Evolutionary conservation across 37 sponge, comb jelly and placozoan genomes (phyloP), one percentile per base, ranked within the genome.

Genomic region (Halisarca cf. caerulea): DNA sequence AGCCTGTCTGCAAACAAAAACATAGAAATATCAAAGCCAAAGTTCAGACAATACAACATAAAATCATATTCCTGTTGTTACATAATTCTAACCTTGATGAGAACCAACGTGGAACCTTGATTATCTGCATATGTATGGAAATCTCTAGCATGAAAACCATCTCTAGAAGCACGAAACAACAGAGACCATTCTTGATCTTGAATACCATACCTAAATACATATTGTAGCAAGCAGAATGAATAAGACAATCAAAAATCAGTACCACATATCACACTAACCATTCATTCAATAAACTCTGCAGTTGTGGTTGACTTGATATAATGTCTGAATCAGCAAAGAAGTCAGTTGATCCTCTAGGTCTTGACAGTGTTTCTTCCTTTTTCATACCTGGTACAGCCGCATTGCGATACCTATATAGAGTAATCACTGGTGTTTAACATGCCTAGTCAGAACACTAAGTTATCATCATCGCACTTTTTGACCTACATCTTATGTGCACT

Each of bases 101-200:
- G 25, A 3, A 74, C 58, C 17, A 95, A 24, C 27, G 95, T 92
- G 24, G 92, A 61, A 14, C 89, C 89, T 32, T 87, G 74, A 14
- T 87, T 85, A 51, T 95, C 95, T 83, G 92, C 92, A 37, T 61
- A 55, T 18, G 47, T 2, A 58, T 95, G 95, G 68, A 95, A 95
- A 47, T 78, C 36, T 37, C 59, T 84, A 9, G 95, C 90, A 8
- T 54, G 36, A 81, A 87, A 92, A 18, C 95, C 95, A 71, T 95
- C 90, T 35, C 88, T 58, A 0, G 95, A 89, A 28, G 60, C 95
- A 44, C 92, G 58, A 59, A 83, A 90, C 60, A 95, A 58, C 2
- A 92, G 82, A 25, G 74, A 41, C 95, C 95, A 95, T 25, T 89
- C 87, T 32, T 91, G 86, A 7, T 38, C 62, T 5, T 40, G 38